Evolutionary conservation across 1,140 invertebrate species (phyloP), one percentile per base, ranked within the genome.

Genomic region (Armadillidium nasatum): DNA sequence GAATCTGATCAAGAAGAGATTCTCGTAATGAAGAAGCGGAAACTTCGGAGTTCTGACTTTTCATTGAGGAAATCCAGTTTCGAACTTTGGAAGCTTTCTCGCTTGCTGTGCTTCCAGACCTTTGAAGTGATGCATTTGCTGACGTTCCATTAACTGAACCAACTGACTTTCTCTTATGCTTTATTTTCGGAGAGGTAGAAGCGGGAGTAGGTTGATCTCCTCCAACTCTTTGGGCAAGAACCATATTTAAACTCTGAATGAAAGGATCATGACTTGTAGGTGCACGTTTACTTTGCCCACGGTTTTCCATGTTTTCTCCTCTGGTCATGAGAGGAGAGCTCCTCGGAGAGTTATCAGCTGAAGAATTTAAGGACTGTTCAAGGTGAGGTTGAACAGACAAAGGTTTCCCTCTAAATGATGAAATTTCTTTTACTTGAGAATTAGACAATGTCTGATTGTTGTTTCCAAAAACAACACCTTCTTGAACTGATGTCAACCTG

Each of bases 21-120:
- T 60, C 50, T 60, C 50, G 11, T 19, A 60, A 19, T 3, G 50
- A 60, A 15, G 50, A 4, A 1, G 50, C 2, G 19, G 50, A 60
- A 13, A 60, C 19, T 19, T 60, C 50, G 3, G 50, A 3, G 19
- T 60, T 60, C 3, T 15, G 50, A 15, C 50, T 19, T 7, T 60
- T 60, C 50, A 15, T 60, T 2, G 11, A 15, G 19, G 50, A 60
- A 60, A 60, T 60, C 50, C 50, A 60, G 11, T 60, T 13, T 13
- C 50, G 50, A 13, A 60, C 50, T 60, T 60, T 60, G 11, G 50
- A 60, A 60, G 50, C 50, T 7, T 60, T 60, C 50, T 60, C 50
- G 7, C 50, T 60, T 13, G 50, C 50, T 3, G 50, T 15, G 50
- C 50, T 60, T 19, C 50, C 50, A 7, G 50, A 60, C 11, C 50